Base-by-base conservation (phyloP, 2,888 invertebrate genomes). In the Isoperla grammatica region DNA sequence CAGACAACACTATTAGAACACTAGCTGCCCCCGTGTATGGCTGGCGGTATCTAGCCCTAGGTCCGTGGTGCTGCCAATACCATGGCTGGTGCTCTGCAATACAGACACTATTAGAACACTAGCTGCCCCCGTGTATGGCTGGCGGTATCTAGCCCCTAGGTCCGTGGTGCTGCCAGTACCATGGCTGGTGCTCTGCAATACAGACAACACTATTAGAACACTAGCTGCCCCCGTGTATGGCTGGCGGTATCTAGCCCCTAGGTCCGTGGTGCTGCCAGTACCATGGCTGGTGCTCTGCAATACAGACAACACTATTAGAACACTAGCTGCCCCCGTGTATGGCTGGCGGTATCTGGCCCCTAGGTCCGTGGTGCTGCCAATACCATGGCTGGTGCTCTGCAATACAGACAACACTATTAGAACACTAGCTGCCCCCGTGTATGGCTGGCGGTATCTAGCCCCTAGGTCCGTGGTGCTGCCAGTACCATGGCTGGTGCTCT, bases 241-340 rank as follows among this genome's bases (percentile, higher is more conserved):
- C n/a, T n/a, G n/a, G n/a, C n/a, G n/a, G n/a, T n/a, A n/a, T n/a
- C n/a, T n/a, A n/a, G n/a, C n/a, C n/a, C n/a, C n/a, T n/a, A n/a
- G n/a, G n/a, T n/a, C n/a, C n/a, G n/a, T n/a, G n/a, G n/a, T n/a
- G 17, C 35, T 15, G 48, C 20, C 22, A 71, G 70, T 15, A 65
- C 6, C 5, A 11, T 11, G 9, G 5, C 20, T 8, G n/a, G 23
- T 17, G 11, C 22, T 48, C 48, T 48, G 48, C 6, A 37, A 6
- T 37, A 37, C 11, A 37, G 11, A 37, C n/a, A n/a, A n/a, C 8
- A 37, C 37, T 8, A 11, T 42, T 42, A 4, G 43, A 20, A 43
- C 17, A n/a, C n/a, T n/a, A n/a, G n/a, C n/a, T n/a, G n/a, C n/a
- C n/a, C n/a, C n/a, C n/a, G n/a, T n/a, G n/a, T n/a, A n/a, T n/a